phyloP scores from a whole-genome alignment of 2,888 invertebrate species.

The Theretra japonica region DNA sequence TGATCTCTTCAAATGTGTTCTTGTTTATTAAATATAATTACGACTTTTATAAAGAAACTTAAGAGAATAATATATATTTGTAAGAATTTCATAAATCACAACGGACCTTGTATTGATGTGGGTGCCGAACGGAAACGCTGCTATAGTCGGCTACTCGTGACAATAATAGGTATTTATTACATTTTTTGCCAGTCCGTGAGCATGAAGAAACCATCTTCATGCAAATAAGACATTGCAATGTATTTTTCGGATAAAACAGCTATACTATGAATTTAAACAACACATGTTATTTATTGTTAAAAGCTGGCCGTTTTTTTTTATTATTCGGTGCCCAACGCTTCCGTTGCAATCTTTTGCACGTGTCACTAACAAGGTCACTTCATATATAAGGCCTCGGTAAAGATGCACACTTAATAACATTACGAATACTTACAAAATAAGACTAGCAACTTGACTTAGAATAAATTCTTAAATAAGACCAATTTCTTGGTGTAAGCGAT shows the following conservation, averaged over 20 bases:
- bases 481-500: background rate
- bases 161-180: background rate
- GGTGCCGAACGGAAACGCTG: background rate
- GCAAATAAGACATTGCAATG: background rate
- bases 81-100: background rate
- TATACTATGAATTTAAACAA: background rate
- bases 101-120: background rate
- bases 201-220: background rate
- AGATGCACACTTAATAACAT: slow-evolving; percentile 6
- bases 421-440: slow-evolving; percentile 10
- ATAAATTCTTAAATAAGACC: background rate
- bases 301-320: background rate
- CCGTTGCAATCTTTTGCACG: background rate
- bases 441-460: background rate
- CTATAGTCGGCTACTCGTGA: background rate
- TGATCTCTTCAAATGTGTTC: background rate
- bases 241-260: background rate
- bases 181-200: background rate
- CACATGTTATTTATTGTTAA: background rate
- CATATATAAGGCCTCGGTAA: background rate
- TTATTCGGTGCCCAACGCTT: background rate
- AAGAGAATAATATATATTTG: slow-evolving; percentile 2
- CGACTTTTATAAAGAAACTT: background rate
- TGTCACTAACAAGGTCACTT: background rate
- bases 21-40: background rate